Evolutionary conservation across 2,113 vertebrate genomes (phyloP), one percentile per base, ranked within the genome.

Genomic region (Lagopus leucura): DNA sequence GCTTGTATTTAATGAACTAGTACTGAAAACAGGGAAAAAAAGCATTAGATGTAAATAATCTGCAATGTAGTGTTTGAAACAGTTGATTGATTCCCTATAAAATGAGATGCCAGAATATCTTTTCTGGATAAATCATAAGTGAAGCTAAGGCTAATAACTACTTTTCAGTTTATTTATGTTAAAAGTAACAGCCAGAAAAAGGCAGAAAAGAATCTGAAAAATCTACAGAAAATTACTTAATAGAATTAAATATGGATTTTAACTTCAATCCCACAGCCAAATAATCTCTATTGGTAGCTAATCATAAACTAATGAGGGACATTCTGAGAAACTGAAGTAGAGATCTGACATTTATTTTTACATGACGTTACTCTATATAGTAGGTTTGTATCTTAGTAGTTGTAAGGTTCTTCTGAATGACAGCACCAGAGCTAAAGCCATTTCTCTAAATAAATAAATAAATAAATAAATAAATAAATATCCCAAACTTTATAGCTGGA

Each of bases 1-100:
- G 4, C 27, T 82, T 89, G 58, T 82, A 28, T 17, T 87, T 76
- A 48, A 11, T 73, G 34, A 76, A 45, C 8, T 27, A 20, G 5
- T 80, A 86, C 48, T 73, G 36, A 91, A 94, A 85, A 66, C 45
- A 70, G 20, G n/a, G 85, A 87, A 28, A 4, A 88, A 93, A 80
- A 73, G 4, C 30, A 67, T 75, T 73, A 36, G n/a, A 82, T n/a
- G 11, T 42, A 94, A 85, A 42, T 19, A 86, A 6, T 18, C 65
- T 48, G 45, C 82, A 85, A 89, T 20, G 4, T 43, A n/a, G 45
- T 32, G 8, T 52, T 43, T 67, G 42, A 73, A 82, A 19, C 42
- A 58, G n/a, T 69, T 67, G 40, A 64, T 12, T 28, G 13, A 63
- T 63, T 77, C 15, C 14, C 8, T 72, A 13, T 50, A 67, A 87